These are phyloP conservation scores for Thaleichthys pacificus DNA, from an alignment of 2,797 vertebrate genomes.

Conservation along the genomic window DNA sequence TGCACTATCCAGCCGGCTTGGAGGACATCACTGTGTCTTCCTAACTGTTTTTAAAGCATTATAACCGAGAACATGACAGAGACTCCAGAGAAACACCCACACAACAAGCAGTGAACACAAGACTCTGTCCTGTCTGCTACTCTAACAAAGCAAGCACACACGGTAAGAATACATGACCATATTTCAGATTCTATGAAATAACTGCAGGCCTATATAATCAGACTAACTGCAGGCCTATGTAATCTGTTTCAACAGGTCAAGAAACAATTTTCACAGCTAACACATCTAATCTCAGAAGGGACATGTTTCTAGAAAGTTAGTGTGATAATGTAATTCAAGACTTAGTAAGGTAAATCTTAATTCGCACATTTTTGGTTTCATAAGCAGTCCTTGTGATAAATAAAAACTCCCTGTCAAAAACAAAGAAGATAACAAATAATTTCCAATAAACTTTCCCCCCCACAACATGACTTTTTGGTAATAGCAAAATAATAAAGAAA, in stretches of 20 bases:
- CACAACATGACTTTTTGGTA: constrained; percentile 44
- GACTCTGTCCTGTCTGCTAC: constrained; percentile 69
- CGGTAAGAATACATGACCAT: constrained; percentile 64
- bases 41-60: constrained; percentile 48
- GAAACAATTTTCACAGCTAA: constrained; percentile 43
- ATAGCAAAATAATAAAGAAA: constrained; percentile 37
- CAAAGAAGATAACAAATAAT: constrained; percentile 8
- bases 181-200: constrained; percentile 76
- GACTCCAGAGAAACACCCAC: constrained; percentile 31
- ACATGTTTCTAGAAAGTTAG: constrained; percentile 28
- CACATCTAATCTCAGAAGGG: constrained; percentile 23
- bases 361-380: constrained; percentile 41
- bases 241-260: constrained; percentile 73
- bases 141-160: constrained; percentile 68
- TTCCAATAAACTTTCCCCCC: constrained; percentile 6
- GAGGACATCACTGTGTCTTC: constrained; percentile 26
- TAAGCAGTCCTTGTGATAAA: constrained; percentile 14
- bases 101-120: constrained; percentile 6
- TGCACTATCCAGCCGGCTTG: constrained; percentile 14
- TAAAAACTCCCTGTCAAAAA: constrained; percentile 12
- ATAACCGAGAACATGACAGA: constrained; percentile 31
- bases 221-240: neutral
- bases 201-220: constrained; percentile 72
- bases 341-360: constrained; percentile 5
- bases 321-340: constrained; percentile 10